A percentile compares a stretch with the other conserved stretches of the same genome.
Conservation (phyloP, 2,888 invertebrate genomes). For the Uropetala carovei region DNA sequence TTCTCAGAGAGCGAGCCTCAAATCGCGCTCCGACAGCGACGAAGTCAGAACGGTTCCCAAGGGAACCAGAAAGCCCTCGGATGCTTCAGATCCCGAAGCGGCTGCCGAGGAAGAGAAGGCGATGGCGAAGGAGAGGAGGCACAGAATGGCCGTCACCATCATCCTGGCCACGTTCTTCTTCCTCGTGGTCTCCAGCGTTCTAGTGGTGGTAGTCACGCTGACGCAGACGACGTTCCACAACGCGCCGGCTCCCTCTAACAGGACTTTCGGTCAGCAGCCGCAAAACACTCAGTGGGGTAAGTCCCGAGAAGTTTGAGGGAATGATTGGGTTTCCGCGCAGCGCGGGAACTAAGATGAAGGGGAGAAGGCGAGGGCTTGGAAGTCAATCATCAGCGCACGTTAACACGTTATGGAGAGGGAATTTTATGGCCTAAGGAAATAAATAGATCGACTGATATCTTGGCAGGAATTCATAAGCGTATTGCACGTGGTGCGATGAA, state of each 20-base stretch:
- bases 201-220: constrained; percentile 87
- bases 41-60: background rate
- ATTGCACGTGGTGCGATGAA: too few relatives aligned
- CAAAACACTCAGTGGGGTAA: constrained; percentile 6
- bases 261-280: constrained; percentile 14
- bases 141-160: constrained; percentile 83
- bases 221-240: constrained; percentile 83
- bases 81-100: constrained; percentile 75
- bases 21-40: background rate
- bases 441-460: too few relatives aligned
- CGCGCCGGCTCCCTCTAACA: constrained; percentile 77
- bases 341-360: too few relatives aligned
- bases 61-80: constrained; percentile 19
- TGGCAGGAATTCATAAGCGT: too few relatives aligned
- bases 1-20: constrained; percentile 36
- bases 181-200: constrained; percentile 84
- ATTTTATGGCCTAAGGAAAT: too few relatives aligned
- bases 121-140: constrained; percentile 78
- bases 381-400: too few relatives aligned
- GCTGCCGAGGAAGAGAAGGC: constrained; percentile 77
- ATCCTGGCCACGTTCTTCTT: constrained; percentile 85
- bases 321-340: too few relatives aligned
- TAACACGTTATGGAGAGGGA: too few relatives aligned
- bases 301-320: background rate
- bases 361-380: too few relatives aligned